Evolutionary conservation across 2,113 vertebrate species (phyloP), one percentile per base, ranked within the genome.

Genomic region (Crotophaga sulcirostris): DNA sequence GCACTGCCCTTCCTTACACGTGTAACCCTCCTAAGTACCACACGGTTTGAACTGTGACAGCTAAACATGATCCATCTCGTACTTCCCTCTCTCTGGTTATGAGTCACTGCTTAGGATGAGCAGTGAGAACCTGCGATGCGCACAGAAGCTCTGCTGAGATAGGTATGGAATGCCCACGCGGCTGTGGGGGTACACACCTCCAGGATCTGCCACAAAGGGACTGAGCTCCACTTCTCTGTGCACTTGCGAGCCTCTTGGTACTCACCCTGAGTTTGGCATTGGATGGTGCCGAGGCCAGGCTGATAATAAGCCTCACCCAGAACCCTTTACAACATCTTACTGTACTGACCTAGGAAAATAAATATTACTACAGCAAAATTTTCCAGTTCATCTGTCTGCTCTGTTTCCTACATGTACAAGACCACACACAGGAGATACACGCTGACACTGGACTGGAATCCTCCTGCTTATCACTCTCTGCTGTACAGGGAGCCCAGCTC

Each of bases 121-220:
- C n/a, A 47, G 56, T 0, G 4, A 67, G 34, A 49, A 62, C 21
- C 12, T 26, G 23, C 17, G 13, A 21, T 0, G 2, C 3, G 16
- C 47, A 42, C 60, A 28, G 6, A 68, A 29, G 21, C 4, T 7
- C 3, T 7, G 36, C 40, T 4, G n/a, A 62, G 24, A 31, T 3
- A 38, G 33, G 49, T 2, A 16, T 1, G 2, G 45, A 8, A 16
- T 0, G 1, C 31, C 9, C 3, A 2, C 2, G 0, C 16, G 33
- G 18, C 33, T 23, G 42, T 5, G 3, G 24, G 15, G 4, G 36
- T 12, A 11, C 4, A 3, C 10, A 18, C 28, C 28, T 49, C 24
- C 18, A 18, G n/a, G 8, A 12, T 4, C 6, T 26, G 25, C 3
- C 0, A 1, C 36, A 10, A 11, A 78, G 42, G 19, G 31, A 33